Percentiles rank a stretch among this genome's conserved stretches.
Evolutionary conservation across 2,888 invertebrate genomes (phyloP).

Genomic region (Oscheius sp.): DNA sequence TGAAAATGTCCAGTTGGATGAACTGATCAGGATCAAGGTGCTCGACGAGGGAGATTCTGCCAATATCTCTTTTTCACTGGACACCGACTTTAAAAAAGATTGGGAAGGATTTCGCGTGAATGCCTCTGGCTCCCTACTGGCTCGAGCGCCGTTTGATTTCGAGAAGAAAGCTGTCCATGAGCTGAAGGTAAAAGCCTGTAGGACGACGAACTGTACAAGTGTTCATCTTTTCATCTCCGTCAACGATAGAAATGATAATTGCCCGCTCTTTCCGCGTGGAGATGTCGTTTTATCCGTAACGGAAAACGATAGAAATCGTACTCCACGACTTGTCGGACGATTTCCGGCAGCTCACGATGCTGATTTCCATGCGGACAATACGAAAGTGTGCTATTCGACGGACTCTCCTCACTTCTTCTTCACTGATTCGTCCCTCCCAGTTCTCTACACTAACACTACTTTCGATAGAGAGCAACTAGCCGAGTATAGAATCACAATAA

Average conservation of each 20-base stretch:
- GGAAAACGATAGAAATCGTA: conserved; percentile 43
- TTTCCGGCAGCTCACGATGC: conserved; percentile 51
- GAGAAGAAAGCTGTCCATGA: conserved; percentile 58
- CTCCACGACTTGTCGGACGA: conserved; percentile 41
- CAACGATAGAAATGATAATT: conserved; percentile 59
- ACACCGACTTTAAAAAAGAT: conserved; percentile 49
- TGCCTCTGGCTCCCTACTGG: conserved; percentile 35
- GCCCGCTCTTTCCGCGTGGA: conserved; percentile 55
- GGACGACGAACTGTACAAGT: conserved; percentile 44
- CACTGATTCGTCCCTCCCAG: conserved; percentile 41
- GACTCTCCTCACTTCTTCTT: conserved; percentile 50
- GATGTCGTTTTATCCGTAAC: conserved; percentile 41
- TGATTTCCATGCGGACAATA: conserved; percentile 54
- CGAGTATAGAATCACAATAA: conserved; percentile 44
- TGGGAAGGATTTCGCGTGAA: conserved; percentile 31
- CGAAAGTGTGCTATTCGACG: conserved; percentile 50
- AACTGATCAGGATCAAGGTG: conserved; percentile 46
- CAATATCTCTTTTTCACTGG: conserved; percentile 38
- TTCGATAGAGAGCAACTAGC: conserved; percentile 51
- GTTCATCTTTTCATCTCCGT: conserved; percentile 52
- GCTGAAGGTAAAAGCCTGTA: conserved; percentile 46
- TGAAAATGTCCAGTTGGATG: conserved; percentile 49
- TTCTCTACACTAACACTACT: conserved; percentile 47
- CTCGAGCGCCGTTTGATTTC: conserved; percentile 51
- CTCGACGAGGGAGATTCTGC: conserved; percentile 35